These are phyloP conservation scores for Xiphydria camelus DNA, from an alignment of 2,888 invertebrate species.

Conservation along the genomic window DNA sequence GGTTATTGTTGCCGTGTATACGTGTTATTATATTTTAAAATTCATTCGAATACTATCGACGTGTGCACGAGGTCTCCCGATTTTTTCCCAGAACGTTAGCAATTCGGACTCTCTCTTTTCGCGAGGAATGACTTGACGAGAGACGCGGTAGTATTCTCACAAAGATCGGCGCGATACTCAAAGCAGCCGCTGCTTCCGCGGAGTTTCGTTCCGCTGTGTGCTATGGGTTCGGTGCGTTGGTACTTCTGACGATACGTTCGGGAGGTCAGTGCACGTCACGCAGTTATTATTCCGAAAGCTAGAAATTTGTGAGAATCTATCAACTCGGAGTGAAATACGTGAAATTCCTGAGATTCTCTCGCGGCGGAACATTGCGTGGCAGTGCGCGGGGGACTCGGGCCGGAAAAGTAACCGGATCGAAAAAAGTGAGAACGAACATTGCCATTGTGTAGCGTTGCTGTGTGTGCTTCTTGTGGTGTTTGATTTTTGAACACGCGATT, in stretches of 20 bases:
- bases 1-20: too few relatives aligned
- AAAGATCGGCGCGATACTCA: too few relatives aligned
- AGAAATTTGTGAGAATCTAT: slow-evolving; percentile 35
- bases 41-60: too few relatives aligned
- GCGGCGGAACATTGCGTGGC: slow-evolving; percentile 29
- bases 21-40: too few relatives aligned
- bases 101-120: too few relatives aligned
- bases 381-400: slow-evolving; percentile 24
- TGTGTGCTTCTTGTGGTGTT: slow-evolving; percentile 24
- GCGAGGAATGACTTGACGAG: too few relatives aligned
- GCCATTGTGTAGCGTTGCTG: slow-evolving; percentile 16
- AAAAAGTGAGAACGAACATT: background rate
- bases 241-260: slow-evolving; percentile 20
- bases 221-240: too few relatives aligned
- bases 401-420: slow-evolving; percentile 8
- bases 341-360: slow-evolving; percentile 34
- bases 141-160: too few relatives aligned
- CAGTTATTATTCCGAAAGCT: slow-evolving; percentile 42
- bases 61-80: too few relatives aligned
- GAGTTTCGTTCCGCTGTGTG: too few relatives aligned
- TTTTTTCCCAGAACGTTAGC: too few relatives aligned
- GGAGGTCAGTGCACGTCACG: slow-evolving; percentile 55
- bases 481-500: slow-evolving; percentile 17
- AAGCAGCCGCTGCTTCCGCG: too few relatives aligned
- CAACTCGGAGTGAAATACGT: slow-evolving; percentile 26